Conservation (phyloP, 2,113 vertebrate genomes). For the Chlorodrepanis virens region DNA sequence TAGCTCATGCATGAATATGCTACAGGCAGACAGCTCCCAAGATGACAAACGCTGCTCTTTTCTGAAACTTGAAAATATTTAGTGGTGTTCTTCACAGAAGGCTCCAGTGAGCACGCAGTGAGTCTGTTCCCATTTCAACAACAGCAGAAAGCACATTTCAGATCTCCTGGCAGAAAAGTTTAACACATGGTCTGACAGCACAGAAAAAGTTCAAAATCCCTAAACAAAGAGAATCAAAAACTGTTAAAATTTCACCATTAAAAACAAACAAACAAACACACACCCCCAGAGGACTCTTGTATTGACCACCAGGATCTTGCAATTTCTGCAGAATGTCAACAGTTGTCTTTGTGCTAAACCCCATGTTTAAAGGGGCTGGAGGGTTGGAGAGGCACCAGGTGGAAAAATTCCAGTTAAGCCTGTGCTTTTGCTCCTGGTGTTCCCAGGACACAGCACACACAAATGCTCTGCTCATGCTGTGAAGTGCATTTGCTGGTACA, state of each 20-base stretch:
- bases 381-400: neutral
- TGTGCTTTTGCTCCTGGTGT: neutral
- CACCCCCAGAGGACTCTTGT: neutral
- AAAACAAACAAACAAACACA: neutral
- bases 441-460: neutral
- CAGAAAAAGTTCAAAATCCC: neutral
- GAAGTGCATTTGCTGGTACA: neutral
- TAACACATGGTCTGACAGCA: neutral
- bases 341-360: neutral
- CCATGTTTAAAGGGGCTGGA: neutral
- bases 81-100: neutral
- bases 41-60: neutral
- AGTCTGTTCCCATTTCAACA: neutral
- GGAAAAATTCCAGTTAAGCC: neutral
- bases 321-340: neutral
- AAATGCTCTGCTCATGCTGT: accelerated
- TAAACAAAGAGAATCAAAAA: neutral
- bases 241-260: neutral
- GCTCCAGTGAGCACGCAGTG: neutral
- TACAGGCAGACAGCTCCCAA: neutral
- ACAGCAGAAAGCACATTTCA: neutral
- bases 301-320: neutral
- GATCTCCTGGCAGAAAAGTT: neutral
- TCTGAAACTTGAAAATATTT: neutral
- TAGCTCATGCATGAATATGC: neutral